Percentiles rank a stretch among this genome's conserved stretches.
These are phyloP conservation scores for Cremastinae sp. DNA, from an alignment of 2,888 invertebrate species.

Conservation along the genomic window DNA sequence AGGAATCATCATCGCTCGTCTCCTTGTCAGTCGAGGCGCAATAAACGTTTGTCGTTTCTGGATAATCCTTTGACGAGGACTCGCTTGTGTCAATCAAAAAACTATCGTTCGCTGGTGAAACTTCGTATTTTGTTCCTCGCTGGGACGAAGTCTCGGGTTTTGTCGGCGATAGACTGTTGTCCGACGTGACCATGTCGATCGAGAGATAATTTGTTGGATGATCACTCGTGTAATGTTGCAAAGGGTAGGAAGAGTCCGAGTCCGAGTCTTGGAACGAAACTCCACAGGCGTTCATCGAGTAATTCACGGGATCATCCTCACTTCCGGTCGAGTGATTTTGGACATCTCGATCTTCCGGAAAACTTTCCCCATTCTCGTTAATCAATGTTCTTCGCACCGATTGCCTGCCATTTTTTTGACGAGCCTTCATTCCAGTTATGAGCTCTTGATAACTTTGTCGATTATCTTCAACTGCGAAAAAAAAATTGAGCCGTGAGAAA, in stretches of 20 bases:
- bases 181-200: slow-evolving; percentile 49
- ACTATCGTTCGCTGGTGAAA: neutral
- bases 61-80: neutral
- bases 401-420: slow-evolving; percentile 61
- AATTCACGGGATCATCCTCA: slow-evolving; percentile 41
- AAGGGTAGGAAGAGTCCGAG: slow-evolving; percentile 68
- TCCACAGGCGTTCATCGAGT: slow-evolving; percentile 47
- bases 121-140: slow-evolving; percentile 4
- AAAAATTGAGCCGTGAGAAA: slow-evolving; percentile 44
- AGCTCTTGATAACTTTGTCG: slow-evolving; percentile 76
- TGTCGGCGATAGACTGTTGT: slow-evolving; percentile 23
- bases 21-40: slow-evolving; percentile 52
- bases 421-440: slow-evolving; percentile 74
- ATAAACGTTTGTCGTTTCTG: slow-evolving; percentile 22
- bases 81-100: neutral
- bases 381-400: slow-evolving; percentile 60
- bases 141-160: slow-evolving; percentile 26
- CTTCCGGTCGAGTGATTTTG: slow-evolving; percentile 34
- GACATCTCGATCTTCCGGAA: slow-evolving; percentile 23
- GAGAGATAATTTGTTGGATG: slow-evolving; percentile 64
- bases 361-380: slow-evolving; percentile 9
- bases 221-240: slow-evolving; percentile 70
- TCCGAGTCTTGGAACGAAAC: slow-evolving; percentile 68
- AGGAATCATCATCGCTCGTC: slow-evolving; percentile 44
- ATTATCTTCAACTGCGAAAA: slow-evolving; percentile 74